A percentile compares a stretch with the other conserved stretches of the same genome.
phyloP scores from a whole-genome alignment of 1,140 invertebrate genomes.

The Condylostylus longicornis region DNA sequence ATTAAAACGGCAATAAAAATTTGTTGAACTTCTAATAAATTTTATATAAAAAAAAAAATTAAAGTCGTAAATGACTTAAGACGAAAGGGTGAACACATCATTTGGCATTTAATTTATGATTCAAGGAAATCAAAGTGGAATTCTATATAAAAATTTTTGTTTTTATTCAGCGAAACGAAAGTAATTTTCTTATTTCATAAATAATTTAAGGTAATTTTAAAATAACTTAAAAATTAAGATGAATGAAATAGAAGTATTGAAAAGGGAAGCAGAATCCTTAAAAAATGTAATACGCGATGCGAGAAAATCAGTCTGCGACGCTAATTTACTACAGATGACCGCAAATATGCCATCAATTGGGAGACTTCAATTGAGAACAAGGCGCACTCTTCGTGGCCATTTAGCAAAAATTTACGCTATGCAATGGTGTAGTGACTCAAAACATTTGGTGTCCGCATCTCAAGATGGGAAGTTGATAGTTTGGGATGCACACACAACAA shows the following conservation, averaged over 20 bases:
- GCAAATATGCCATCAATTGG: constrained; percentile 79
- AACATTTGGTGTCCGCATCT: constrained; percentile 82
- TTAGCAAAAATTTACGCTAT: constrained; percentile 94
- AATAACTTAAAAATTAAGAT: too few relatives aligned
- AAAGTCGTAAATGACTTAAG: too few relatives aligned
- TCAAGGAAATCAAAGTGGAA: too few relatives aligned
- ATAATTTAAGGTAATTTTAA: too few relatives aligned
- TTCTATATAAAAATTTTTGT: too few relatives aligned
- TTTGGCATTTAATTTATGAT: too few relatives aligned
- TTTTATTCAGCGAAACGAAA: too few relatives aligned
- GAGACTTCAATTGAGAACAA: constrained; percentile 86
- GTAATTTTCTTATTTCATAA: too few relatives aligned
- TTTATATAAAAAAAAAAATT: too few relatives aligned
- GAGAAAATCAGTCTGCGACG: constrained; percentile 83
- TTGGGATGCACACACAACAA: constrained; percentile 90
- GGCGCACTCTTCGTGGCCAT: constrained; percentile 80
- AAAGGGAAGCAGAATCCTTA: constrained; percentile 97
- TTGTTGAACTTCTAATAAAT: too few relatives aligned
- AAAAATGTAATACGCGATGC: constrained; percentile 99
- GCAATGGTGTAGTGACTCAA: constrained; percentile 90
- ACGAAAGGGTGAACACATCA: too few relatives aligned
- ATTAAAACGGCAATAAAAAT: too few relatives aligned
- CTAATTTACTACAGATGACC: constrained; percentile 72
- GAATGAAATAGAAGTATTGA: constrained; percentile 96
- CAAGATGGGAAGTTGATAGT: constrained; percentile 88